phyloP scores from a whole-genome alignment of 2,797 vertebrate genomes.

The Helostoma temminkii region DNA sequence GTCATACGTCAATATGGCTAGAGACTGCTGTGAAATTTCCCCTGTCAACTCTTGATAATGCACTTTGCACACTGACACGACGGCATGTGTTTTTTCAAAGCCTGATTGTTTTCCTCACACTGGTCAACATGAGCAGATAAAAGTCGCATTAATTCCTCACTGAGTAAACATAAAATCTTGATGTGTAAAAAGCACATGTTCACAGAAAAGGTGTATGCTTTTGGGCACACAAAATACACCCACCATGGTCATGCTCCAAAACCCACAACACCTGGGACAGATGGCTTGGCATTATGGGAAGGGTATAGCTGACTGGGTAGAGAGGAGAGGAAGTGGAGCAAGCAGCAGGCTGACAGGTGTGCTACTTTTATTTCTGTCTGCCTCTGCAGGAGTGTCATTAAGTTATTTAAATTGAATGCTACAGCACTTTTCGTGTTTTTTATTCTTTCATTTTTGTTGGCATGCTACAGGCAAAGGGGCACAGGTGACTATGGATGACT shows the following conservation, averaged over 20 bases:
- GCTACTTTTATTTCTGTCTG: constrained; percentile 51
- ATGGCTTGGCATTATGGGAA: constrained; percentile 70
- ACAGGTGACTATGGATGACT: constrained; percentile 13
- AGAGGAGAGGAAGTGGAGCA: constrained; percentile 28
- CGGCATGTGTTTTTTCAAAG: constrained; percentile 46
- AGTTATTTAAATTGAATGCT: constrained; percentile 41
- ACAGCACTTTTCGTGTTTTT: constrained; percentile 12
- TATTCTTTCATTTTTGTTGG: not conserved
- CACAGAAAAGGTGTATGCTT: not conserved
- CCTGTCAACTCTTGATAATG: constrained; percentile 33
- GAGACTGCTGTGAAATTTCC: constrained; percentile 53
- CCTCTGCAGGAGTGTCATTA: constrained; percentile 38
- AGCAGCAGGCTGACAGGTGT: constrained; percentile 65
- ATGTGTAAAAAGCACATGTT: constrained; percentile 1
- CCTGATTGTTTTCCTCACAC: constrained; percentile 31
- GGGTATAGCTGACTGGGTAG: constrained; percentile 57
- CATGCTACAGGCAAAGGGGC: constrained; percentile 7
- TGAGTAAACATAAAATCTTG: not conserved
- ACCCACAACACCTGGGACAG: constrained; percentile 76
- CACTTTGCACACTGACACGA: constrained; percentile 33
- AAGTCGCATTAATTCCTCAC: not conserved
- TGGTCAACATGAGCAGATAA: constrained; percentile 9
- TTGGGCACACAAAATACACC: not conserved
- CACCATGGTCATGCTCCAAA: constrained; percentile 61
- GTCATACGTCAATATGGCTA: constrained; percentile 59